A percentile compares a stretch with the other conserved stretches of the same genome.
Evolutionary conservation across 2,797 vertebrate species (phyloP).

Genomic region (Sebastes iracundus): DNA sequence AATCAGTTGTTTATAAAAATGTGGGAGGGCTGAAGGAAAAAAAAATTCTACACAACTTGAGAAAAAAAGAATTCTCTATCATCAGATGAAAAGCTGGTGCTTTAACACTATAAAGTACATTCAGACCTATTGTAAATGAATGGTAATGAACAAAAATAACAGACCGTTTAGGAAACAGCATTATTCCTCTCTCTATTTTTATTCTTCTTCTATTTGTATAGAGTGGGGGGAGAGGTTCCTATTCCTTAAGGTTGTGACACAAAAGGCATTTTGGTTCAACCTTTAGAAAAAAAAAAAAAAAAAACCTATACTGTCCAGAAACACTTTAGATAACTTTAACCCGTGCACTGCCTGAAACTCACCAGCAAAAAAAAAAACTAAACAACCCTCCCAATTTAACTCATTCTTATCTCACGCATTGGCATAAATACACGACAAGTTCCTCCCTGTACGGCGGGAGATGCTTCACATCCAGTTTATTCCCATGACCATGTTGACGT

Average conservation of each 20-base stretch:
- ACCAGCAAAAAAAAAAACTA: conserved; percentile 52
- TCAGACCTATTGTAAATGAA: conserved; percentile 86
- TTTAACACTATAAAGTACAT: conserved; percentile 90
- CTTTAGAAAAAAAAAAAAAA: conserved; percentile 62
- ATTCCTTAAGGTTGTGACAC: conserved; percentile 80
- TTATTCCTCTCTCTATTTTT: conserved; percentile 83
- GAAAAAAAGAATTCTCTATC: conserved; percentile 72
- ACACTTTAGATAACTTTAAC: conserved; percentile 23
- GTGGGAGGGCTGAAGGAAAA: conserved; percentile 90
- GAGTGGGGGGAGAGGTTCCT: conserved; percentile 82
- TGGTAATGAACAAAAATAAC: conserved; percentile 86
- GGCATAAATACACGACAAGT: conserved; percentile 29
- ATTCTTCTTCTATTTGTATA: conserved; percentile 86
- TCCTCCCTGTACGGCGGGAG: conserved; percentile 34
- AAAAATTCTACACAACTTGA: conserved; percentile 82
- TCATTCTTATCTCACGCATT: conserved; percentile 21
- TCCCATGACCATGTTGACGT: conserved; percentile 27
- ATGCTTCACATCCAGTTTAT: conserved; percentile 41
- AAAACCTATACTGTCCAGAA: conserved; percentile 28
- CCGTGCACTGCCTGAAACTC: conserved; percentile 70
- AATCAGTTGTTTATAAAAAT: conserved; percentile 87
- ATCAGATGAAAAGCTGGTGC: conserved; percentile 86
- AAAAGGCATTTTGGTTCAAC: conserved; percentile 85
- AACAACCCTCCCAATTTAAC: conserved; percentile 29
- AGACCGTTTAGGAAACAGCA: conserved; percentile 85